Evolutionary conservation across 2,113 vertebrate species (phyloP).

Genomic region (Natator depressus): DNA sequence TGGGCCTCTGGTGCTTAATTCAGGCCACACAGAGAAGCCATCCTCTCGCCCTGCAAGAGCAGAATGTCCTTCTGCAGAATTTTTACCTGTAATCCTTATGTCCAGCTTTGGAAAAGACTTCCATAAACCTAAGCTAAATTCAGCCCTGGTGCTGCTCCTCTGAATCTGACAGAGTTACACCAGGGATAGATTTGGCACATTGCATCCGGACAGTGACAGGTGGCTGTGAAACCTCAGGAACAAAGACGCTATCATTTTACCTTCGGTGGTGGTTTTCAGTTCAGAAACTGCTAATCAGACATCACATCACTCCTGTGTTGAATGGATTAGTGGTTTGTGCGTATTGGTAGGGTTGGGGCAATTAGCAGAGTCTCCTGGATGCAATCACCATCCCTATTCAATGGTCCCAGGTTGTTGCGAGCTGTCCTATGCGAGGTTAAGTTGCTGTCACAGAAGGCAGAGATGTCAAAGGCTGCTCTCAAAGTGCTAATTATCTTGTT

Average conservation of each 20-base stretch:
- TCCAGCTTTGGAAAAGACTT: not conserved
- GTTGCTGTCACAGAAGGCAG: not conserved
- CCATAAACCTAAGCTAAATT: not conserved
- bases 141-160: not conserved
- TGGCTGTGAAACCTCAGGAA: not conserved
- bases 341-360: not conserved
- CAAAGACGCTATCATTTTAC: not conserved
- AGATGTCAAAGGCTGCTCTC: not conserved
- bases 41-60: not conserved
- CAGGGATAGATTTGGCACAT: not conserved
- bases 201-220: not conserved
- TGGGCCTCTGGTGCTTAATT: not conserved
- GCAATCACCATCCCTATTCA: not conserved
- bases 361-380: not conserved
- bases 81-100: not conserved
- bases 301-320: not conserved
- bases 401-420: not conserved
- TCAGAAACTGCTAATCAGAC: not conserved
- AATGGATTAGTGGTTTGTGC: not conserved
- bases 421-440: not conserved
- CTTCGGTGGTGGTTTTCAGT: not conserved
- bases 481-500: not conserved
- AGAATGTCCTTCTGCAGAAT: not conserved
- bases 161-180: not conserved
- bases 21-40: not conserved